These are phyloP conservation scores for Motacilla alba DNA, from an alignment of 2,113 vertebrate species.

Conservation along the genomic window DNA sequence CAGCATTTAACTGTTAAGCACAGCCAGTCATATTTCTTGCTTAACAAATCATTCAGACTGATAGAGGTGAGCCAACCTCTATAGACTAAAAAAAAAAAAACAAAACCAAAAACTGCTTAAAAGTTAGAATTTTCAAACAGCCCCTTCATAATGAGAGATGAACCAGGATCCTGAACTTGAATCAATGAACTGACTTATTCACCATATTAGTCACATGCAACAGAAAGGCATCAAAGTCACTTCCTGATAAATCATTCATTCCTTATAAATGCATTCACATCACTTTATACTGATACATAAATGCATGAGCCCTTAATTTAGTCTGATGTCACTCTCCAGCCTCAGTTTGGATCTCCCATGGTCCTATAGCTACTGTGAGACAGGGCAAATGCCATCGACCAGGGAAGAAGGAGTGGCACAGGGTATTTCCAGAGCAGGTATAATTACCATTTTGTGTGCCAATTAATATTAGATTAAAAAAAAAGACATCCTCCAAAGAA, in stretches of 20 bases:
- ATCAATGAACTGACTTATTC: conserved; percentile 37
- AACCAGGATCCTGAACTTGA: background rate
- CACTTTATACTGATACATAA: conserved; percentile 57
- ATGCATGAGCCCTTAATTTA: conserved; percentile 69
- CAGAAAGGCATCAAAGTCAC: conserved; percentile 19
- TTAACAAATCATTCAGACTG: background rate
- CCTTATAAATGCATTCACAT: conserved; percentile 33
- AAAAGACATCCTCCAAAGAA: conserved; percentile 33
- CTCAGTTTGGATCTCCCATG: background rate
- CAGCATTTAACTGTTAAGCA: background rate
- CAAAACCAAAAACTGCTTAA: background rate
- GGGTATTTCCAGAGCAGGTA: background rate
- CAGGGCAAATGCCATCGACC: conserved; percentile 11
- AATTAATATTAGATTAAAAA: conserved; percentile 70
- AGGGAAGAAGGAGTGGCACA: background rate
- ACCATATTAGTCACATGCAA: conserved; percentile 28
- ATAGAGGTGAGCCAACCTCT: background rate
- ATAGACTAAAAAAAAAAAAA: background rate
- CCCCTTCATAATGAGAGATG: background rate
- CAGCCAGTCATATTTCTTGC: background rate
- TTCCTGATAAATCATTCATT: conserved; percentile 66
- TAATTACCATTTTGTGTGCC: conserved; percentile 38
- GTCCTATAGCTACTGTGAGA: conserved; percentile 5
- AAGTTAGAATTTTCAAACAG: conserved; percentile 10
- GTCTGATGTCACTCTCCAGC: conserved; percentile 63